These are phyloP conservation scores for Hymenochirus boettgeri DNA, from an alignment of 2,113 vertebrate species.

Conservation along the genomic window DNA sequence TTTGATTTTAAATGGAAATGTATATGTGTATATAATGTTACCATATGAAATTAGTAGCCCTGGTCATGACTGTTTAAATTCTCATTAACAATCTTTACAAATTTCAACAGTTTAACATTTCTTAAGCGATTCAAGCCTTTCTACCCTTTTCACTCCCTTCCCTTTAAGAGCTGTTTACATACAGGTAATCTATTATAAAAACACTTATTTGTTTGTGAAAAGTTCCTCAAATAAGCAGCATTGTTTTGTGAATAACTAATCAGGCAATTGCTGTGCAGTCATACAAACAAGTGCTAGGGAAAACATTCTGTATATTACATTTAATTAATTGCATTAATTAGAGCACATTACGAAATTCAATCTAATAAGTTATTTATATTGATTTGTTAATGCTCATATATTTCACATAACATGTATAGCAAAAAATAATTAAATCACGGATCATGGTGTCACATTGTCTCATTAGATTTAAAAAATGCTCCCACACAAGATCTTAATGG, in stretches of 20 bases:
- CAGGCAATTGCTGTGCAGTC: constrained; percentile 32
- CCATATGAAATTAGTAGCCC: too few species aligned
- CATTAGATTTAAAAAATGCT: constrained; percentile 29
- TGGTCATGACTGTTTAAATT: too few species aligned
- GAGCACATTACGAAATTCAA: constrained; percentile 25
- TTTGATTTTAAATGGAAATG: too few species aligned
- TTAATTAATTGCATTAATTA: constrained; percentile 43
- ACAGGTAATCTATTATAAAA: not conserved
- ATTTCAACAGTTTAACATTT: too few species aligned
- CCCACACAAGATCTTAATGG: constrained; percentile 26
- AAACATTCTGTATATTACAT: constrained; percentile 38
- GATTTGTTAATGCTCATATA: constrained; percentile 22
- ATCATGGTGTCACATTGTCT: constrained; percentile 25
- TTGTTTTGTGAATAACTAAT: constrained; percentile 38
- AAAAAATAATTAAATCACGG: constrained; percentile 26
- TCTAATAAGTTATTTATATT: constrained; percentile 28
- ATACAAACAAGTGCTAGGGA: constrained; percentile 31
- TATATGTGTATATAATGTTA: too few species aligned
- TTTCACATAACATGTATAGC: constrained; percentile 18
- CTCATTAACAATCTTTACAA: too few species aligned
- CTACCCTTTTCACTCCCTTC: too few species aligned
- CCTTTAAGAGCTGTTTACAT: too few species aligned
- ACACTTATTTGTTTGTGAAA: constrained; percentile 7
- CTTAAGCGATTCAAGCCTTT: too few species aligned
- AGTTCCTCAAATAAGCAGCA: constrained; percentile 29